Percentiles rank a stretch among this genome's conserved stretches.
phyloP scores from a whole-genome alignment of 2,113 vertebrate species.

The Pica pica region DNA sequence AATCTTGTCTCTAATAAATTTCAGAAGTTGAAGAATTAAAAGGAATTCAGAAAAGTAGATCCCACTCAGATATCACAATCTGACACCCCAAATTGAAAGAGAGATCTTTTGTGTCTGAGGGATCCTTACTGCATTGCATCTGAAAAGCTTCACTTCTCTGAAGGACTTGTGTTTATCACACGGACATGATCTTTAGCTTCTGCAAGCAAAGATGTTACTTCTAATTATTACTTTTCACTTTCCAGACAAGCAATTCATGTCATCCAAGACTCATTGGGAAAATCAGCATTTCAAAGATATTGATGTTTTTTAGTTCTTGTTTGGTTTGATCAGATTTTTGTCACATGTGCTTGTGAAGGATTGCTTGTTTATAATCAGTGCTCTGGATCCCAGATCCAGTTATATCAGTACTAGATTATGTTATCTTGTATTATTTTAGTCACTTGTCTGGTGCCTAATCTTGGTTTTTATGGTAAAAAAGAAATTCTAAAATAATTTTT shows the following conservation, averaged over 20 bases:
- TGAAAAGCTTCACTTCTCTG: neutral
- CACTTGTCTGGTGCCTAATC: neutral
- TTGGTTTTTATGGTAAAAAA: neutral
- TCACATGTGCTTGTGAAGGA: neutral
- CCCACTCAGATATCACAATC: neutral
- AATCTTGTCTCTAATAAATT: neutral
- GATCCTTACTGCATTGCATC: neutral
- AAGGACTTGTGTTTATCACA: neutral
- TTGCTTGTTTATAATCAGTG: neutral
- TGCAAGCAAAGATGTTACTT: neutral
- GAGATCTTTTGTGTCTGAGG: neutral
- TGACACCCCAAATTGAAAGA: neutral
- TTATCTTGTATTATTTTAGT: neutral
- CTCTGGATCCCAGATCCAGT: neutral
- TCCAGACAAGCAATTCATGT: neutral
- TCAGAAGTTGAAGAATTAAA: neutral
- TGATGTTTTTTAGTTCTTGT: neutral
- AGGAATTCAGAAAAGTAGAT: neutral
- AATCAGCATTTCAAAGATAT: neutral
- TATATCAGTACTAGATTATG: neutral
- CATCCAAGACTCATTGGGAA: neutral
- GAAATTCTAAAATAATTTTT: neutral
- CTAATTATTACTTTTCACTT: neutral
- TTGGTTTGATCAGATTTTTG: neutral
- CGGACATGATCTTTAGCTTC: constrained; percentile 6